Base-by-base conservation (phyloP, 2,113 vertebrate species). In the Paracanthobrama guichenoti region DNA sequence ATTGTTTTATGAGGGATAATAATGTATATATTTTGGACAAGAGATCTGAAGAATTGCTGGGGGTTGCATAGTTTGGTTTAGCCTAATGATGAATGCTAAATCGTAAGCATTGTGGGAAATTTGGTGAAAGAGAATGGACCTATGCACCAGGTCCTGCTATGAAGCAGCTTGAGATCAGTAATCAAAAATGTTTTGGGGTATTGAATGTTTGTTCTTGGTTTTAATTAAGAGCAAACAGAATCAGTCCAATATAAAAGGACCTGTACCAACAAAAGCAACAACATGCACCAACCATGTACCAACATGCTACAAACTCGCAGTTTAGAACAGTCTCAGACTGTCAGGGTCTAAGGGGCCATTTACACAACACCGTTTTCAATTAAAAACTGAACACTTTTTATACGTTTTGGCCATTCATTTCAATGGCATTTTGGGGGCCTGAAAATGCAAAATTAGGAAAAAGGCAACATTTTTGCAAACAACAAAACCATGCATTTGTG, bases 51-150 rank as follows among this genome's bases (percentile, higher is more conserved):
- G 60, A 67, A 20, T 76, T 75, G 83, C 71, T 72, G 60, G 26
- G 92, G 92, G 90, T 91, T 88, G 90, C 88, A 35, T 73, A 69
- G 73, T 13, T n/a, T 77, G 86, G 71, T 88, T 88, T 90, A 92
- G 90, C 86, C 72, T 71, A 9, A 90, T 79, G 79, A 84, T 83
- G 48, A 84, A 82, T 91, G 77, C 75, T 69, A 89, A 83, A 85
- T 80, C 28, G 57, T 64, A 88, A 90, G 81, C 20, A 50, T 67
- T 82, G 55, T 85, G 90, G 91, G 93, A 91, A 92, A 93, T 92
- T 92, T 92, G 91, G 88, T 69, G 20, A 28, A 82, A 71, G 88
- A 89, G 78, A 83, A 90, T 86, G 87, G 75, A 90, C n/a, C 55
- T 87, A 85, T 84, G 81, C 72, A 86, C 72, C 73, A 60, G 66